A percentile compares a stretch with the other conserved stretches of the same genome.
These are phyloP conservation scores for Apteryx mantelli DNA, from an alignment of 2,113 vertebrate species.

Conservation along the genomic window DNA sequence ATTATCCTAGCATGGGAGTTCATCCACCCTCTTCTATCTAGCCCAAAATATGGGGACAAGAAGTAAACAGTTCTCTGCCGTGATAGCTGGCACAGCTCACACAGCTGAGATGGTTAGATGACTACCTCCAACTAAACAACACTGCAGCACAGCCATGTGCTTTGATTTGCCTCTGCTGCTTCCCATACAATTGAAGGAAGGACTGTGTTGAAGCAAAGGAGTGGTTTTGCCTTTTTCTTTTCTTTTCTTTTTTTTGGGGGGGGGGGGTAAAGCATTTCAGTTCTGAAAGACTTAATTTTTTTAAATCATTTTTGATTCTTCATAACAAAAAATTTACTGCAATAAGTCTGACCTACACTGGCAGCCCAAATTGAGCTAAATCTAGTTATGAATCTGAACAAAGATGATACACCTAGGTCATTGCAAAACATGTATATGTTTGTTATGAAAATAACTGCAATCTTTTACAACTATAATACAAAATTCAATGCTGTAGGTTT, in stretches of 20 bases:
- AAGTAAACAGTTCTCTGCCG: background rate
- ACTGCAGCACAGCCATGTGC: background rate
- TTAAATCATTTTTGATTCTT: background rate
- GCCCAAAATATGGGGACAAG: background rate
- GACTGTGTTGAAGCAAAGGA: background rate
- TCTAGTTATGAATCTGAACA: rapidly evolving
- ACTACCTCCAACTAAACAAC: background rate
- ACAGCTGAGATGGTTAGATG: background rate
- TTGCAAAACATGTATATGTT: background rate
- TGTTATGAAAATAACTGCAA: background rate
- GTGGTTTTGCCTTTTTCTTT: background rate
- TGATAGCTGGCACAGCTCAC: background rate
- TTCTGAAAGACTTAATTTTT: background rate
- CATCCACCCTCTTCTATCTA: background rate
- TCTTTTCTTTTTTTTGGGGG: background rate
- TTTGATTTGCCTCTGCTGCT: background rate
- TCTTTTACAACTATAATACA: background rate
- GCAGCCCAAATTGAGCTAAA: background rate
- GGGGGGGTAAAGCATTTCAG: background rate
- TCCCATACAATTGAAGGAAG: background rate
- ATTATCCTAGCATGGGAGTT: rapidly evolving
- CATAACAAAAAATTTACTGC: background rate
- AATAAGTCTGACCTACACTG: background rate
- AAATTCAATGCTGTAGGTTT: background rate
- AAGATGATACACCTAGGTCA: background rate